Evolutionary conservation across 2,797 vertebrate species (phyloP).

Genomic region (Numenius phaeopus): DNA sequence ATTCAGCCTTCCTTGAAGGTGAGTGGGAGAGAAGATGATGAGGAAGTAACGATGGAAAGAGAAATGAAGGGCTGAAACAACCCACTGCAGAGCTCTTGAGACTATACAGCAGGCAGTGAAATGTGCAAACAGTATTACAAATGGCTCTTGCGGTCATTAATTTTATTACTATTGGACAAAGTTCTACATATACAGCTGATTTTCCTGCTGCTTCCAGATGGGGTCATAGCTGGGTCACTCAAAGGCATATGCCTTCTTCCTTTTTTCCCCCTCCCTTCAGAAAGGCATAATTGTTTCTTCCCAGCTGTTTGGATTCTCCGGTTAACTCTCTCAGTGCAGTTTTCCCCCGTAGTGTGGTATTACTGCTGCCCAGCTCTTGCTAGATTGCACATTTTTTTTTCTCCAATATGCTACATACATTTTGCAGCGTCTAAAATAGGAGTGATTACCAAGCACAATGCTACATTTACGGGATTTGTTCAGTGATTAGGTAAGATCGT

Average conservation of each 20-base stretch:
- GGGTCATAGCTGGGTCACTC: conserved; percentile 29
- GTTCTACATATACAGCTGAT: not conserved
- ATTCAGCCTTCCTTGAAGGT: not conserved
- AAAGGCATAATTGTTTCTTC: not conserved
- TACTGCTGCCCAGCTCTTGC: not conserved
- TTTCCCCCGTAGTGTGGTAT: no score
- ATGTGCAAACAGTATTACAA: not conserved
- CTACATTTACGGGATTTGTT: not conserved
- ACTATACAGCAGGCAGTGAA: not conserved
- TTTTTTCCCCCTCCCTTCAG: not conserved
- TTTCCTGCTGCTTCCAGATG: conserved; percentile 18
- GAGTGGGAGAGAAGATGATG: not conserved
- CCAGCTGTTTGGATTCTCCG: not conserved
- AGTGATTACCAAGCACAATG: fast-evolving
- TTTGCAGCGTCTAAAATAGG: not conserved
- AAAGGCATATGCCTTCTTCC: not conserved
- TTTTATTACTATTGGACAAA: not conserved
- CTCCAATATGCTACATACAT: fast-evolving
- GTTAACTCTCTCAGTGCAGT: not conserved
- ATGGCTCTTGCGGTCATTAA: not conserved
- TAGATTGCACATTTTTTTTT: not conserved
- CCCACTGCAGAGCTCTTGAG: not conserved
- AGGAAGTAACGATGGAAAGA: not conserved
- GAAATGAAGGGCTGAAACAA: not conserved
- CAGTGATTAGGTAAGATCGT: not conserved